Evolutionary conservation across 2,888 invertebrate species (phyloP), one percentile per base, ranked within the genome.

Genomic region (Thumatha senex): DNA sequence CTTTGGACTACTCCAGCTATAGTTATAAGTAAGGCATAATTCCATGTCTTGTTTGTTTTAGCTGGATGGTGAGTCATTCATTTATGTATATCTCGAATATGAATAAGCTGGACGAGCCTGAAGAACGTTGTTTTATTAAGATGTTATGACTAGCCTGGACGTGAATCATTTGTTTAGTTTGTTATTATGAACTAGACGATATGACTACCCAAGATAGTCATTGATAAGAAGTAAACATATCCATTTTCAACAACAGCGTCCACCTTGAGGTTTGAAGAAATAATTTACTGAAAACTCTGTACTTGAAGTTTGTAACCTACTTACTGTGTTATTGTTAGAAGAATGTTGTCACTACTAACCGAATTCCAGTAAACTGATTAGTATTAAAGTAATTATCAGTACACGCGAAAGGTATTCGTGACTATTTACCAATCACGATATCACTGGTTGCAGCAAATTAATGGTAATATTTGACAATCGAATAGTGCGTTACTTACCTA

Each of bases 41-140:
- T 40, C 12, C 40, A n/a, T 11, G 18, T 39, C 18, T 45, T 45
- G 35, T 24, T 24, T 11, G 36, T n/a, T 59, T 53, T 54, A 34
- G 34, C 34, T 39, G 34, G 33, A 29, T 24, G 12, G 36, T 86
- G 86, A 84, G 60, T 84, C 86, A 84, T 58, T 48, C 54, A 46
- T 48, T 54, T 30, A 51, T 55, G 58, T 60, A 62, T 66, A 58
- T 53, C 36, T 43, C 52, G 55, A 61, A 58, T 66, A 56, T 58
- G 44, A 18, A 38, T 61, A 51, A 58, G 55, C 46, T 51, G 46
- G 46, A 7, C 51, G 33, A 67, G 51, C 47, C 55, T 33, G 18
- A 41, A 40, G 41, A 61, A 46, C 58, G 51, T 51, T 52, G 54
- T 49, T 57, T 51, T 61, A 54, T 53, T 50, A 58, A 43, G 41